Base-by-base conservation (phyloP, 2,113 vertebrate genomes). In the Trachemys scripta region DNA sequence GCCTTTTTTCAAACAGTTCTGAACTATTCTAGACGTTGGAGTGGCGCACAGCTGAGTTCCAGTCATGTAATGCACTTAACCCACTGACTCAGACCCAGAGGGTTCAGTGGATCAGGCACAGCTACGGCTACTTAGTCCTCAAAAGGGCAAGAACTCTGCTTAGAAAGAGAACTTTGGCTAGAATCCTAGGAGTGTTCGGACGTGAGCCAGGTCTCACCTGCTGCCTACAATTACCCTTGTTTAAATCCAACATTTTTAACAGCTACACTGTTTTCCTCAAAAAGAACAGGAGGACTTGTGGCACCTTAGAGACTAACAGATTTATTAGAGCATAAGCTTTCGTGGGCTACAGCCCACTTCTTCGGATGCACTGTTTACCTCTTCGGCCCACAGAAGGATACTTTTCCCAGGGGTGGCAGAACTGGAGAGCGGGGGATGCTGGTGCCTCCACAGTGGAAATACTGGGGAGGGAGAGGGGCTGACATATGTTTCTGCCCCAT, bases 61-160 rank as follows among this genome's bases (percentile, higher is more conserved):
- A 96, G 86, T 95, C 95, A 93, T 86, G 78, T 92, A 87, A 95
- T 91, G 9, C 62, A 91, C 95, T 93, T 87, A 93, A 90, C 83
- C 94, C 57, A 65, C 89, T 90, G 78, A 78, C 88, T 95, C 57
- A 92, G 89, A 83, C 92, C 92, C 89, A 96, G 94, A 89, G 93
- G 75, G 65, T 53, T 95, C 92, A 88, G 96, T 92, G 93, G 95
- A 97, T 95, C 96, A 94, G 87, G 90, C 96, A 92, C 92, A 95
- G 94, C 93, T 94, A 93, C 57, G 91, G 91, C 96, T 96, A 90
- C 84, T 91, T 91, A 92, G 75, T 72, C 31, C 84, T 51, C n/a
- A 78, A 8, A 57, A 57, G 89, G 89, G 94, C 90, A 91, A 94
- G 93, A 91, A 20, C 82, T 90, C 84, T 53, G 6, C n/a, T 91